A percentile compares a stretch with the other conserved stretches of the same genome.
Evolutionary conservation across 2,888 invertebrate species (phyloP).

Genomic region (Drosophila sordidapex): DNA sequence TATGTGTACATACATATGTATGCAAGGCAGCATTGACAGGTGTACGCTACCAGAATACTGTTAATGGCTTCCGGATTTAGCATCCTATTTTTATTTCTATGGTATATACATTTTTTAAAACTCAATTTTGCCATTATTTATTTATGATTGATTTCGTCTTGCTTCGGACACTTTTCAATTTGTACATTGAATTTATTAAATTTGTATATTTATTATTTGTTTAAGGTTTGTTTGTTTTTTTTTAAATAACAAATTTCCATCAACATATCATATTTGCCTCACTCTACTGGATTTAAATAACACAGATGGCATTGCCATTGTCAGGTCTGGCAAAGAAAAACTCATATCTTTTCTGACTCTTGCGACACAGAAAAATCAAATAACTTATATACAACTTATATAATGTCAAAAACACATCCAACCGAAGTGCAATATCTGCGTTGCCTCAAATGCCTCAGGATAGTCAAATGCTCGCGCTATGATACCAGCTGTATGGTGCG

Average conservation of each 20-base stretch:
- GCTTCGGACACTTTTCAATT: neutral
- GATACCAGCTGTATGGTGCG: conserved; percentile 66
- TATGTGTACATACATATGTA: neutral
- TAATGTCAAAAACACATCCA: conserved; percentile 1
- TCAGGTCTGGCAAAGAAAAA: neutral
- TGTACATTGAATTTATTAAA: neutral
- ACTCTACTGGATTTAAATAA: neutral
- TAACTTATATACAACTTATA: neutral
- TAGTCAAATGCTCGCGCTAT: conserved; percentile 78
- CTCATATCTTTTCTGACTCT: conserved; percentile 13
- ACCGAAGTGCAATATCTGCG: conserved; percentile 63
- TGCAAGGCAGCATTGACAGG: neutral
- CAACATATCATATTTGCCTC: no score
- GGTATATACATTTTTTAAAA: neutral
- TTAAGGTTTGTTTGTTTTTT: no score
- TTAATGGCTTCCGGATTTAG: conserved; percentile 6
- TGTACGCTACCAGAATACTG: conserved; percentile 4
- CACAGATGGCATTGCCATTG: neutral
- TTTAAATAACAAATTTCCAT: neutral
- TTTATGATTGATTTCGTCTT: neutral
- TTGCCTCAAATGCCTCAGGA: conserved; percentile 80
- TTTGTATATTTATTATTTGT: neutral
- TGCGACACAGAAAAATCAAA: conserved; percentile 1
- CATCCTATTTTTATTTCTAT: neutral
- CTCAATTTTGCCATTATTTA: neutral